Evolutionary conservation across 1,140 invertebrate species (phyloP).

Genomic region (Yoshiicerus persimilis): DNA sequence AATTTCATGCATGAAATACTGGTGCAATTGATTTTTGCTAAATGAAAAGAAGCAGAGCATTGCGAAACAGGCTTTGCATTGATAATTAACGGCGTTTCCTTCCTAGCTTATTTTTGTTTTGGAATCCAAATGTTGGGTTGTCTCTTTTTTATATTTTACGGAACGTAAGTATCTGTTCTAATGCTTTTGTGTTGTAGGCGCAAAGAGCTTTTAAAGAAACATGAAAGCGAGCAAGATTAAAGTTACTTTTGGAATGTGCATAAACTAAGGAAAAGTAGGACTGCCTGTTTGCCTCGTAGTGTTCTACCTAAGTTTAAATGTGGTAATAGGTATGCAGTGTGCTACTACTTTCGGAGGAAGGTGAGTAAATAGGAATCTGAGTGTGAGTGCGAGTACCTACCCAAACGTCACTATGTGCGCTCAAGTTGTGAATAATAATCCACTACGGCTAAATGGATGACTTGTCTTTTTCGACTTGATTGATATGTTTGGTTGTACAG

Average conservation of each 20-base stretch:
- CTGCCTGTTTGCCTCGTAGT: not conserved
- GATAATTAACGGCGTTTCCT: not conserved
- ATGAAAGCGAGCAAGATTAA: not conserved
- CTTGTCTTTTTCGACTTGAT: slow-evolving; percentile 19
- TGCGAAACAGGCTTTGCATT: not conserved
- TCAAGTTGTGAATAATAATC: slow-evolving; percentile 19
- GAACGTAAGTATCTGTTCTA: not conserved
- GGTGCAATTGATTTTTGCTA: not conserved
- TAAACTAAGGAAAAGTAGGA: not conserved
- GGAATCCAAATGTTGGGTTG: not conserved
- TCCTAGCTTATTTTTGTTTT: not conserved
- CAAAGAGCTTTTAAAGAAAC: not conserved
- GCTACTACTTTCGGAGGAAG: not conserved
- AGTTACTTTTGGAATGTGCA: not conserved
- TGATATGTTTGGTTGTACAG: slow-evolving; percentile 28
- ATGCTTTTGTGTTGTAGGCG: slow-evolving; percentile 6
- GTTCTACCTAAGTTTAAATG: not conserved
- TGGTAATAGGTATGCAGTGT: not conserved
- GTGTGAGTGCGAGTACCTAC: not conserved
- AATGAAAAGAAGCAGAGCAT: not conserved
- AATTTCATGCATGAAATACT: not conserved
- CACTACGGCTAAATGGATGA: slow-evolving; percentile 18
- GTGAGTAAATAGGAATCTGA: not conserved
- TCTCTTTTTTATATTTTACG: not conserved
- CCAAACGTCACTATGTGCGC: not conserved